phyloP scores from a whole-genome alignment of 2,113 vertebrate genomes.

The Pontoporia blainvillei region DNA sequence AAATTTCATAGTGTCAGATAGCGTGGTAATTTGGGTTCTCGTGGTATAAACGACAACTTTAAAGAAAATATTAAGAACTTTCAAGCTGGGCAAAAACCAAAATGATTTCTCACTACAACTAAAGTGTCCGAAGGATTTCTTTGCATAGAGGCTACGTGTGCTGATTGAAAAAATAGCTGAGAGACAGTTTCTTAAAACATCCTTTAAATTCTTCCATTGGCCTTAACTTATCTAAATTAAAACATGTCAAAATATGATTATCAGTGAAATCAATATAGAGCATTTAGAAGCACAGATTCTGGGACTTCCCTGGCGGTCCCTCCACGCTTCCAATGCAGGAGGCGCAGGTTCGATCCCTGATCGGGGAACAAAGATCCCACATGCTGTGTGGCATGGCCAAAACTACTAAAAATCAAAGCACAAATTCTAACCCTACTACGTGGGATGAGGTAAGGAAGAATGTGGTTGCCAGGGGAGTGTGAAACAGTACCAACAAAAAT shows the following conservation, averaged over 20 bases:
- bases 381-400: no score
- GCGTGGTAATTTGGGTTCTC: not conserved
- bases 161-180: not conserved
- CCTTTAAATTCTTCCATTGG: not conserved
- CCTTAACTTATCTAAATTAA: not conserved
- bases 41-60: not conserved
- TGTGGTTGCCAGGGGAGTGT: not conserved
- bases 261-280: not conserved
- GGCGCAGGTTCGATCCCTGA: no score
- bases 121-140: constrained; percentile 1
- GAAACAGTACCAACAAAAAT: not conserved
- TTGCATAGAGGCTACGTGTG: not conserved
- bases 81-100: not conserved
- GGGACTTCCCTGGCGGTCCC: no score
- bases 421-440: not conserved
- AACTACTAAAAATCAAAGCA: not conserved
- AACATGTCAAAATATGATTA: not conserved
- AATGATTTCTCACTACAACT: not conserved
- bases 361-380: no score
- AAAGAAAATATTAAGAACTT: constrained; percentile 35
- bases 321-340: no score
- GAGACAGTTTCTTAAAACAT: not conserved
- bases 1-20: not conserved
- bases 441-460: not conserved
- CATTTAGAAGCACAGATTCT: not conserved